Conservation (phyloP, 1,140 invertebrate species). For the Drosophila malerkotliana region DNA sequence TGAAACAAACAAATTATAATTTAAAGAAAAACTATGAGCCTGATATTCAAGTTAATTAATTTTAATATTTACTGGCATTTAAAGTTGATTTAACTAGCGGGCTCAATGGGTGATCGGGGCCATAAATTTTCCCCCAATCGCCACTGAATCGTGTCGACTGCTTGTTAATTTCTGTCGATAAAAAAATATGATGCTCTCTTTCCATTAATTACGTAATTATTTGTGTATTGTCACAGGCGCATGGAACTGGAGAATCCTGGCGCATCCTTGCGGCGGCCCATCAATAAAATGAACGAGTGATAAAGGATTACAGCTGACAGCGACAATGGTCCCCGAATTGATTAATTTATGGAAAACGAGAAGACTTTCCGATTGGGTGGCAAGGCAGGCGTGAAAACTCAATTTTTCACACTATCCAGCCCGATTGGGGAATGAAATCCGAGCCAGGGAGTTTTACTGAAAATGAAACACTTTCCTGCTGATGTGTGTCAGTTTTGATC, state of each 20-base stretch:
- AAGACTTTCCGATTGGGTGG: slow-evolving; percentile 45
- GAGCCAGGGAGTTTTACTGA: neutral
- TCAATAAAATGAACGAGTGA: slow-evolving; percentile 69
- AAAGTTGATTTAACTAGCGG: slow-evolving; percentile 57
- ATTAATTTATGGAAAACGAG: slow-evolving; percentile 76
- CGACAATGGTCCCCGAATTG: slow-evolving; percentile 50
- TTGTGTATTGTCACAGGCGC: slow-evolving; percentile 63
- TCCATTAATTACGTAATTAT: slow-evolving; percentile 76
- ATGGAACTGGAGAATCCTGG: slow-evolving; percentile 11
- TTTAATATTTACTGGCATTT: slow-evolving; percentile 62
- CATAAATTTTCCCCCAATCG: slow-evolving; percentile 23
- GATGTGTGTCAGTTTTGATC: slow-evolving; percentile 22
- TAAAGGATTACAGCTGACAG: slow-evolving; percentile 67
- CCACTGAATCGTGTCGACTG: slow-evolving; percentile 38
- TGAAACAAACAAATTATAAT: slow-evolving; percentile 15
- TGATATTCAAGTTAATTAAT: slow-evolving; percentile 59
- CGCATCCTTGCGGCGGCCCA: slow-evolving; percentile 44
- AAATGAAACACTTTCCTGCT: slow-evolving; percentile 3
- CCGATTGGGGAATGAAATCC: neutral
- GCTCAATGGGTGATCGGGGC: neutral
- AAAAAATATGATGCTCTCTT: slow-evolving; percentile 58
- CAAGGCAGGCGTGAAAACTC: slow-evolving; percentile 5
- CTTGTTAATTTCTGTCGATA: slow-evolving; percentile 64
- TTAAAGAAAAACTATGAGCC: neutral
- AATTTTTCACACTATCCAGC: slow-evolving; percentile 46